phyloP scores from a whole-genome alignment of 2,113 vertebrate genomes.

The Cynopterus brachyotis region DNA sequence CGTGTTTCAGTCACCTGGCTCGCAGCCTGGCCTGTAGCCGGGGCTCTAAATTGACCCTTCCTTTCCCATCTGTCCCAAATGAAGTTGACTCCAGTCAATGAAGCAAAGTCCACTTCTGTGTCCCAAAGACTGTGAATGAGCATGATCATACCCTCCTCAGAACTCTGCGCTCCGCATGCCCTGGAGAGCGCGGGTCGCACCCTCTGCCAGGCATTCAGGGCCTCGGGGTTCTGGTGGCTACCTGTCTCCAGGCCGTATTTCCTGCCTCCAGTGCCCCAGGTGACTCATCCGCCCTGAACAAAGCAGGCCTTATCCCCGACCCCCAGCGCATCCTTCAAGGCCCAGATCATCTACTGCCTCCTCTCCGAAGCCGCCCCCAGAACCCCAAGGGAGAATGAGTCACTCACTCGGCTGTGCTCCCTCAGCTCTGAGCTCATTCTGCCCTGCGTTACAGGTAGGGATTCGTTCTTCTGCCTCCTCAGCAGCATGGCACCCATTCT shows the following conservation, averaged over 20 bases:
- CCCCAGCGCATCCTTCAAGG: neutral
- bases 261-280: neutral
- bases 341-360: constrained; percentile 4
- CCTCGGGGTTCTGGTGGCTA: neutral
- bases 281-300: constrained; percentile 56
- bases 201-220: neutral
- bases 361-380: neutral
- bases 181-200: neutral
- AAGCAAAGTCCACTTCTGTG: neutral
- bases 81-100: neutral
- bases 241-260: neutral
- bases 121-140: neutral
- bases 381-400: constrained; percentile 45
- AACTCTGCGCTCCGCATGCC: accelerated
- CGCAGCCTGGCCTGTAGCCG: neutral
- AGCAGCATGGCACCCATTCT: neutral
- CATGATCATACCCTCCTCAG: neutral
- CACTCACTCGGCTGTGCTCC: neutral
- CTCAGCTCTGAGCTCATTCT: constrained; percentile 37
- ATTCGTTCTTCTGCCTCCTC: neutral
- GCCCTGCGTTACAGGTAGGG: neutral
- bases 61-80: neutral
- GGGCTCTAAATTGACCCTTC: neutral
- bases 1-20: neutral
- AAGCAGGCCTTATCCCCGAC: constrained; percentile 39